Conservation (phyloP, 2,797 vertebrate genomes). For the Acrossocheilus fasciatus region DNA sequence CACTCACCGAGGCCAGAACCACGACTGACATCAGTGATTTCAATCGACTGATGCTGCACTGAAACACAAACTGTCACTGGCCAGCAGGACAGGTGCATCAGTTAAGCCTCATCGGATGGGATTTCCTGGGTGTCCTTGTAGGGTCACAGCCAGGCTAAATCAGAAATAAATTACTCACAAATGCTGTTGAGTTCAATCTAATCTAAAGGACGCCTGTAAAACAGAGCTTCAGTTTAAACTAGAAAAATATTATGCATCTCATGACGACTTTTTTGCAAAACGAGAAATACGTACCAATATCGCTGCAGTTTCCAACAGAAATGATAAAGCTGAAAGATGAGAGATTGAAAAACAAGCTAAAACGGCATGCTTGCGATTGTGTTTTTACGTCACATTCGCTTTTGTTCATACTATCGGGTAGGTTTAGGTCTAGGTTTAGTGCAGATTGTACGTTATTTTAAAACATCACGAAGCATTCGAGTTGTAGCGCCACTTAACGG, state of each 20-base stretch:
- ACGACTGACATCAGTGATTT: conserved; percentile 39
- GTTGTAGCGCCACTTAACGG: too few species aligned
- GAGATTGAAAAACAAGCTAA: background rate
- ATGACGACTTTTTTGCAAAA: background rate
- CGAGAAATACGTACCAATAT: too few species aligned
- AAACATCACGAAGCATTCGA: too few species aligned
- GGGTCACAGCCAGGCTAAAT: conserved; percentile 55
- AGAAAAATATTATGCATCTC: background rate
- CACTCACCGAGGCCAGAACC: conserved; percentile 9
- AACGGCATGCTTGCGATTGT: too few species aligned
- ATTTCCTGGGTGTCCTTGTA: conserved; percentile 32
- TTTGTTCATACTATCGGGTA: too few species aligned
- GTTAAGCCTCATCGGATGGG: conserved; percentile 27
- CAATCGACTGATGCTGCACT: conserved; percentile 20
- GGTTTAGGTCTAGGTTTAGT: too few species aligned
- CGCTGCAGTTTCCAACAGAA: too few species aligned
- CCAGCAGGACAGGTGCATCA: conserved; percentile 14
- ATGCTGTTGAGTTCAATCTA: background rate
- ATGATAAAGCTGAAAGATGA: background rate
- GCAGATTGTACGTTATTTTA: too few species aligned
- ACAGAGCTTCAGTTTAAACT: background rate
- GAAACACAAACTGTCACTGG: conserved; percentile 24
- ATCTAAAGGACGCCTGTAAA: background rate
- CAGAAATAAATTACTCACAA: conserved; percentile 10
- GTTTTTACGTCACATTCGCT: too few species aligned